Base-by-base conservation (phyloP, 2,797 vertebrate genomes). In the Macroramphosus scolopax region DNA sequence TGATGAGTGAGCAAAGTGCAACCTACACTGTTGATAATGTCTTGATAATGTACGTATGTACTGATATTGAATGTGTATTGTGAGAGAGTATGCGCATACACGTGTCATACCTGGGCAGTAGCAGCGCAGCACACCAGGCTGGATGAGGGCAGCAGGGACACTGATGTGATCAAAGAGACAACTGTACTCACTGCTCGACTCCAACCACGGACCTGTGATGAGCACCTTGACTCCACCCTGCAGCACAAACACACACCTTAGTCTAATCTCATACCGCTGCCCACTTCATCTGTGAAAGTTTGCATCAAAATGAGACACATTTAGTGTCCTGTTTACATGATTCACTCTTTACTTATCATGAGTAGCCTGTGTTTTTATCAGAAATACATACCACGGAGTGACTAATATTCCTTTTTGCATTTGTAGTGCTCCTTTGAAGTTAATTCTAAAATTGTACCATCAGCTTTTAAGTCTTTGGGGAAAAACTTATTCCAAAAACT, bases 121-220 rank as follows among this genome's bases (percentile, higher is more conserved):
- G 87, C 97, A 99, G 71, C 97, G 94, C 75, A 99, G 89, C 57
- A 99, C 97, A 25, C 97, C 97, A 0, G 96, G 95, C 88, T 99
- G 97, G 67, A 99, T 99, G 74, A 99, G 89, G 38, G 96, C 96
- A 29, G 97, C 97, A 20, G 97, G 95, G 83, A 98, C 97, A 37
- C 95, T 98, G 88, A 97, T 94, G 91, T 97, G 95, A 89, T 99
- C 97, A 54, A 99, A 99, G 78, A 99, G 91, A 81, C 97, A 99
- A 86, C 92, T 96, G 89, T 99, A 99, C 82, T 95, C 94, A 82
- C 92, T 95, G 90, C 92, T 94, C 56, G 94, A 92, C 89, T 98
- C 95, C 75, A 98, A 90, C 97, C 97, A 99, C 0, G 96, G 95
- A 47, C 97, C 97, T 17, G 97, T 98, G 86, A 99, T 99, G 72